A percentile compares a stretch with the other conserved stretches of the same genome.
These are phyloP conservation scores for Bembecia ichneumoniformis DNA, from an alignment of 2,888 invertebrate species.

Conservation along the genomic window DNA sequence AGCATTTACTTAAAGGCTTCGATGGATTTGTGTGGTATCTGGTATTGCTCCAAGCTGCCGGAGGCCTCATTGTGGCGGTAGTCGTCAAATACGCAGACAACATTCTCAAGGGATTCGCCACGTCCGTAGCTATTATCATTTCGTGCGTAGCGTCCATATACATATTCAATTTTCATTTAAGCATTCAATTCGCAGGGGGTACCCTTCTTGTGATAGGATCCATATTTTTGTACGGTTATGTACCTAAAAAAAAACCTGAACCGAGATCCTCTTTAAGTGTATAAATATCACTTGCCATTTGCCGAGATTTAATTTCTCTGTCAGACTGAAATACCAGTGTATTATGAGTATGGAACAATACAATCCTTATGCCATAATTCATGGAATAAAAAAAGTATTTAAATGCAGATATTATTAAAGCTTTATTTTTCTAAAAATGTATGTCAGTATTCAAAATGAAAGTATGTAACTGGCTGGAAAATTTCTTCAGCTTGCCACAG, in stretches of 20 bases:
- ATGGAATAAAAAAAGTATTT: no score
- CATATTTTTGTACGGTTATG: constrained; percentile 93
- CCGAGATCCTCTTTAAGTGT: constrained; percentile 45
- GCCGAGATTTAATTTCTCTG: not conserved
- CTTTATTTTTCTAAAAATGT: no score
- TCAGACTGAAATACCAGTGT: not conserved
- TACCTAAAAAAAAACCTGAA: constrained; percentile 69
- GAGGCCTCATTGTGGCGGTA: constrained; percentile 96
- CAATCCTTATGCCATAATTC: not conserved
- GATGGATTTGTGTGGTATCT: constrained; percentile 90
- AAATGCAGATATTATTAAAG: no score
- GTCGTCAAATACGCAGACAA: constrained; percentile 99
- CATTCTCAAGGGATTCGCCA: constrained; percentile 98
- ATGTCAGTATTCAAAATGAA: no score
- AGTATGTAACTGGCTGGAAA: no score
- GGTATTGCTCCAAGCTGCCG: constrained; percentile 91
- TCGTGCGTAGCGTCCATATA: constrained; percentile 95
- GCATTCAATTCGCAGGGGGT: constrained; percentile 88
- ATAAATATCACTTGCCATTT: constrained; percentile 19
- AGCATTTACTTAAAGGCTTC: constrained; percentile 74
- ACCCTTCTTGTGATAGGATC: constrained; percentile 92
- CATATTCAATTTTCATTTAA: constrained; percentile 90
- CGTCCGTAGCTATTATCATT: constrained; percentile 95
- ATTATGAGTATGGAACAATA: not conserved
- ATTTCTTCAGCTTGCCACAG: no score